Evolutionary conservation across 1,140 invertebrate genomes (phyloP).

Genomic region (Doryteuthis pealeii): DNA sequence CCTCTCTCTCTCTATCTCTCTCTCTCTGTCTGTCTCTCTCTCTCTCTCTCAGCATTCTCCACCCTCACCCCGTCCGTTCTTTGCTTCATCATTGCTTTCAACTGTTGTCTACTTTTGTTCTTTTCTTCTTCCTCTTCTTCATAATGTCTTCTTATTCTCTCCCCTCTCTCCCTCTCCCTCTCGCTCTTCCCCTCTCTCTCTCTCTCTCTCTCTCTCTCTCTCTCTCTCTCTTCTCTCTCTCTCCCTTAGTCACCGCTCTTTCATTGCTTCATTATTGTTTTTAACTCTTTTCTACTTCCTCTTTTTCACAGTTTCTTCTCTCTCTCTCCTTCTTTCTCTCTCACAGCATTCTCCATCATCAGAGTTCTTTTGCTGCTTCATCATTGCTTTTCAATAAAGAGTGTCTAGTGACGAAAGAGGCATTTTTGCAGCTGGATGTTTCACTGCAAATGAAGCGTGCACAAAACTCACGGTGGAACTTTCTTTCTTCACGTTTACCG

Average conservation of each 20-base stretch:
- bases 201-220: background rate
- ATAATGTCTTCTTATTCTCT: background rate
- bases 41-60: background rate
- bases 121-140: background rate
- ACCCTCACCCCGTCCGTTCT: background rate
- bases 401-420: too few species aligned
- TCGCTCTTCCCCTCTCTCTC: background rate
- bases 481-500: too few species aligned
- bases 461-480: too few species aligned
- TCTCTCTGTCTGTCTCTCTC: background rate
- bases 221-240: background rate
- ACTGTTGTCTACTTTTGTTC: background rate
- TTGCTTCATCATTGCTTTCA: background rate
- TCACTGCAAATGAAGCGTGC: too few species aligned
- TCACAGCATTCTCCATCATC: too few species aligned
- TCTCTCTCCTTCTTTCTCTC: background rate
- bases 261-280: background rate
- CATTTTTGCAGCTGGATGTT: too few species aligned
- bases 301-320: background rate
- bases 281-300: background rate
- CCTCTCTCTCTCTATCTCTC: background rate
- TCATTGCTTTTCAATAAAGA: too few species aligned
- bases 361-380: too few species aligned
- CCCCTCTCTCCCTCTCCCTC: background rate
- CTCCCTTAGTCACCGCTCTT: background rate